Evolutionary conservation across 2,888 invertebrate genomes (phyloP).

Genomic region (Aspidapion aeneum): DNA sequence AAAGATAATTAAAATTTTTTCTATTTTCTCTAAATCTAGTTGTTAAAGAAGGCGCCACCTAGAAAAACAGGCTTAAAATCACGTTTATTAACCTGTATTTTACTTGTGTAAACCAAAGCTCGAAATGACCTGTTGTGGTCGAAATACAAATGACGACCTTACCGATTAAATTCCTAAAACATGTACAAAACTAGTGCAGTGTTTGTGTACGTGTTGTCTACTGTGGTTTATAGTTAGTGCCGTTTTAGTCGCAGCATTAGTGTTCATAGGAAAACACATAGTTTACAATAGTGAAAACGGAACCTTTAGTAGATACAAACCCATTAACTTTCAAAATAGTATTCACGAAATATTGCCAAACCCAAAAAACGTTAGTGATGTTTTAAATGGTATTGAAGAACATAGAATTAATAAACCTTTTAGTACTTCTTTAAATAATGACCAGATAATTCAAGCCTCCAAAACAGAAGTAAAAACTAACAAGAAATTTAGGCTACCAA

Average conservation of each 20-base stretch:
- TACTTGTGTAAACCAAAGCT: neutral
- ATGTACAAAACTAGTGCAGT: slow-evolving; percentile 22
- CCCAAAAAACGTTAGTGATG: neutral
- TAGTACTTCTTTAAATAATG: neutral
- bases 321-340: neutral
- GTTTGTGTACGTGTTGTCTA: slow-evolving; percentile 42
- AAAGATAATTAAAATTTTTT: too few relatives aligned
- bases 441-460: neutral
- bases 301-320: neutral
- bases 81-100: too few relatives aligned
- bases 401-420: neutral
- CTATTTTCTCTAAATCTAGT: too few relatives aligned
- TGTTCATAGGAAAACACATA: slow-evolving; percentile 40
- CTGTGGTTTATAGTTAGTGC: slow-evolving; percentile 42
- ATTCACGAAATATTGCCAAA: neutral
- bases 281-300: slow-evolving; percentile 26
- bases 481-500: slow-evolving; percentile 53
- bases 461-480: neutral
- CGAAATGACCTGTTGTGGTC: slow-evolving; percentile 19
- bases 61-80: too few relatives aligned
- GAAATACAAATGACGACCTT: slow-evolving; percentile 8
- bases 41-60: too few relatives aligned
- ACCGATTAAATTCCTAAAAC: slow-evolving; percentile 4
- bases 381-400: neutral
- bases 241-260: slow-evolving; percentile 41